These are phyloP conservation scores for Capricornis sumatraensis DNA, from an alignment of 2,113 vertebrate genomes.

Conservation along the genomic window DNA sequence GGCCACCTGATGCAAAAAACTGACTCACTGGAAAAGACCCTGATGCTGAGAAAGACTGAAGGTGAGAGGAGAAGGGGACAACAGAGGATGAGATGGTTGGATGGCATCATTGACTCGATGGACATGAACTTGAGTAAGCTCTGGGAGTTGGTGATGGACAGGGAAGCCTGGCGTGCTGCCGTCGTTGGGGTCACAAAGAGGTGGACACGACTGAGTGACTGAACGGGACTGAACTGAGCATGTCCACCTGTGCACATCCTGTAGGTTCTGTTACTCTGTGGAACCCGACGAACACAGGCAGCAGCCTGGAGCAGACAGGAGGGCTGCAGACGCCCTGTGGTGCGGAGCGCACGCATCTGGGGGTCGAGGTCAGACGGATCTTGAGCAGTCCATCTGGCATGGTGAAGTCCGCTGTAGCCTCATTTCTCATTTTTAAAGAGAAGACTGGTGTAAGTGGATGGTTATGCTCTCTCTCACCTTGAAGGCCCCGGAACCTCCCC, in stretches of 20 bases:
- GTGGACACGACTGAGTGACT: background rate
- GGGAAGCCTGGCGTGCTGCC: background rate
- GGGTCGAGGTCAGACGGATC: background rate
- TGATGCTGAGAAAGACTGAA: background rate
- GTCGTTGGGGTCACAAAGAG: background rate
- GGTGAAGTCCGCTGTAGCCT: background rate
- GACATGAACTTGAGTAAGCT: background rate
- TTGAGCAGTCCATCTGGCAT: rapidly evolving
- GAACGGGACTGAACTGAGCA: background rate
- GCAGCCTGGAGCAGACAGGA: background rate
- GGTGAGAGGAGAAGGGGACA: background rate
- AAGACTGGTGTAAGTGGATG: background rate
- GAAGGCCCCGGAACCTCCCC: rapidly evolving
- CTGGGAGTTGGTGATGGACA: background rate
- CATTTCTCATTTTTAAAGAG: background rate
- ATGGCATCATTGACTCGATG: background rate
- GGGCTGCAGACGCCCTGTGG: background rate
- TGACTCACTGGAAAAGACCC: background rate
- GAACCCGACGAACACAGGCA: background rate
- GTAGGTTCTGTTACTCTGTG: background rate
- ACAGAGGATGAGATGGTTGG: background rate
- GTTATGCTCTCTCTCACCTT: rapidly evolving
- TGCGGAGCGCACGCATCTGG: background rate
- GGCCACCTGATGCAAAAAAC: background rate
- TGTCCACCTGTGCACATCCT: background rate